Percentiles rank a stretch among this genome's conserved stretches.
Evolutionary conservation across 2,797 vertebrate species (phyloP).

Genomic region (Pelochelys cantorii): DNA sequence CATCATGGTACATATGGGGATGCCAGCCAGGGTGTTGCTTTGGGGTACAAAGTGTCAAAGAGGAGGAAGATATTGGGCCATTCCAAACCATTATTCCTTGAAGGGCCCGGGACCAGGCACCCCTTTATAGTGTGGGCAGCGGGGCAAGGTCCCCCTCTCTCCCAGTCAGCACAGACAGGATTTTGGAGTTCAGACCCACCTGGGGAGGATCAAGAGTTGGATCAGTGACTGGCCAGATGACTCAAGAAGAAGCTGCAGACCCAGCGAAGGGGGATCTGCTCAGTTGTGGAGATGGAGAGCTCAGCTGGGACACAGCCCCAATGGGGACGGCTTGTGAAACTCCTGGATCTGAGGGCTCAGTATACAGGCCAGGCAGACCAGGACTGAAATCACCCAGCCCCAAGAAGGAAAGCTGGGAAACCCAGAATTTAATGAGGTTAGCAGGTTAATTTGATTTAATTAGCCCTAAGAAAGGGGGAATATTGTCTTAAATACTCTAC

Average conservation of each 20-base stretch:
- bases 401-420: not conserved
- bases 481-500: not conserved
- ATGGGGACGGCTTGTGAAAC: not conserved
- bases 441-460: not conserved
- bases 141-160: not conserved
- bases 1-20: too few relatives aligned
- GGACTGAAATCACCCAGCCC: not conserved
- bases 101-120: not conserved
- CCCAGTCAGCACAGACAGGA: not conserved
- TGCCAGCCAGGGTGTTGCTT: too few relatives aligned
- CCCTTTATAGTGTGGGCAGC: not conserved
- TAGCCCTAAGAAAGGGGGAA: not conserved
- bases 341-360: not conserved
- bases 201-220: not conserved
- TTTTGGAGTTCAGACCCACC: not conserved
- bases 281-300: not conserved
- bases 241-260: not conserved
- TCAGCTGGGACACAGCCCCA: not conserved
- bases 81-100: not conserved
- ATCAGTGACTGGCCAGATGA: not conserved
- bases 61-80: not conserved
- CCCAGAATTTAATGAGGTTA: not conserved
- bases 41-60: too few relatives aligned
- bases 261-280: not conserved
- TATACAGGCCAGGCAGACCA: not conserved